Base-by-base conservation (phyloP, 2,113 vertebrate species). In the Salvelinus alpinus region DNA sequence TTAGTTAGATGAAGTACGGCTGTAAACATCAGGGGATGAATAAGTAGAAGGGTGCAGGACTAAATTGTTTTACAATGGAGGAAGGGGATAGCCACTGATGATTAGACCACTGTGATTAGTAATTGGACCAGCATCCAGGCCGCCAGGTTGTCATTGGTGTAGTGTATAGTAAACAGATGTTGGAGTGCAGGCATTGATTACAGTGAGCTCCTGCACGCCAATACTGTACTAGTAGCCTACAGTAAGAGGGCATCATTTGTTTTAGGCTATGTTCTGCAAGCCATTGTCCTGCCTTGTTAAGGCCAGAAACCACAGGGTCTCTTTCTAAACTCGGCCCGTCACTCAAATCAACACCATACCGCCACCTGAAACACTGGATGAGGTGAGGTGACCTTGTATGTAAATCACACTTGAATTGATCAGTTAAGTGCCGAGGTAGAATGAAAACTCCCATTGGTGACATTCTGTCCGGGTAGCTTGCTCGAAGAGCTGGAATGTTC, bases 361-460 rank as follows among this genome's bases (percentile, higher is more conserved):
- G 2, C 38, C 38, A 65, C 78, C 70, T 31, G 60, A 83, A 77
- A 76, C 9, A 44, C 9, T 44, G 38, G 70, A 78, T 79, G 84
- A 81, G 90, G 86, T 87, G 84, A 88, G 75, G 88, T 82, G 82
- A 86, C 86, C 86, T 89, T 86, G 80, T 81, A 88, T 84, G 80
- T 82, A 88, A 85, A 88, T 86, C 51, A 85, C 57, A 78, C 72
- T 79, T 60, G 74, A 87, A 89, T 88, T 88, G 88, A 90, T 84
- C 71, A 75, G 82, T 82, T 78, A 82, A n/a, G 59, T 78, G 80
- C 76, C 82, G 70, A 77, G 89, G 89, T 88, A 90, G 88, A 89
- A 81, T 60, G 57, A 86, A 87, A 88, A 79, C 83, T 79, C 77
- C 79, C 77, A 68, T 72, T 5, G 12, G 82, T 78, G 85, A 67